Evolutionary conservation across 2,113 vertebrate species (phyloP), one percentile per base, ranked within the genome.

Genomic region (Narcine bancroftii): DNA sequence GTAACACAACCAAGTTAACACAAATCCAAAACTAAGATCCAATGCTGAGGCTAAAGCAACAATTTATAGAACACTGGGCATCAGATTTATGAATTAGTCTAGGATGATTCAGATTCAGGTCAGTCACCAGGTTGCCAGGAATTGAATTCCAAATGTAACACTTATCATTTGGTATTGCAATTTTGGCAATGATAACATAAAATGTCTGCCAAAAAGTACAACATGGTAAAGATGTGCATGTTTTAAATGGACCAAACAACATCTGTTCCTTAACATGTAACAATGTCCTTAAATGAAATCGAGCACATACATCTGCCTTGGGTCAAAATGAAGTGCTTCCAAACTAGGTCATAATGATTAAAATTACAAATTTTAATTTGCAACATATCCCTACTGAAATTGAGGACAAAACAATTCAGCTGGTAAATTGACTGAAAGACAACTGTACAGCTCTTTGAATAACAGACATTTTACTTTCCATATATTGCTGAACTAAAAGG

Each of bases 321-420:
- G 81, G 53, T 21, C n/a, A 87, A n/a, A 21, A 21, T n/a, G 33
- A 87, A 87, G 81, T 60, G 56, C 60, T 87, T 87, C 53, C 81
- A 87, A 81, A 63, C 56, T 53, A 87, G 81, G 0, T n/a, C 56
- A 87, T 60, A 87, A 87, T 87, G 53, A 10, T 36, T 36, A 15
- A 87, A n/a, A 87, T 36, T 17, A 87, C 81, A 60, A 53, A 87
- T 87, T 85, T 36, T 87, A 42, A 87, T 85, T 85, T 33, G 53
- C 10, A 85, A 85, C 79, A 85, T 33, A 85, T 56, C 50, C 79
- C 50, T 50, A 29, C 19, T 81, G 45, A 81, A 81, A 81, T n/a
- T 60, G 33, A 87, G 53, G 53, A 63, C 81, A 85, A 85, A 85
- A 60, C 15, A 87, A 36, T n/a, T 63, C 81, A 87, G 36, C 50